Evolutionary conservation across 2,888 invertebrate species (phyloP).

Genomic region (Tolmerus cingulatus): DNA sequence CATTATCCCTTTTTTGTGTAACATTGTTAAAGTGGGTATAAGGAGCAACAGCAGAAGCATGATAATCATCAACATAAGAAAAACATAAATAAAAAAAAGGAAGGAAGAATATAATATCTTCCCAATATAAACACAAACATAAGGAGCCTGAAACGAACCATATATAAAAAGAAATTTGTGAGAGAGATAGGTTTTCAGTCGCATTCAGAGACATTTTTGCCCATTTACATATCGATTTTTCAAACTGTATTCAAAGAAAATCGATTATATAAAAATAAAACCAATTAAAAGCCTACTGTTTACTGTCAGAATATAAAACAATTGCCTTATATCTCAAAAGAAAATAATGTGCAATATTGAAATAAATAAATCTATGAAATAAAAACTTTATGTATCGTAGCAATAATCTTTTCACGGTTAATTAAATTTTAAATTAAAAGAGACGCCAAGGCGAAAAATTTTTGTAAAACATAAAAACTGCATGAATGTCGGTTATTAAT

Average conservation of each 20-base stretch:
- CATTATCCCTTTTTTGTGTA: too few species aligned
- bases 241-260: background rate
- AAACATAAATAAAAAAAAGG: too few species aligned
- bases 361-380: too few species aligned
- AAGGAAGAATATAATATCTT: background rate
- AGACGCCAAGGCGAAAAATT: background rate
- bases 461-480: slow-evolving; percentile 6
- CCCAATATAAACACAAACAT: background rate
- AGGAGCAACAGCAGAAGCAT: background rate
- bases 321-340: background rate
- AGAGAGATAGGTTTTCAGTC: background rate
- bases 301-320: background rate
- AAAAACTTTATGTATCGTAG: background rate
- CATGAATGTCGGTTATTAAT: slow-evolving; percentile 35
- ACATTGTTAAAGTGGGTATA: too few species aligned
- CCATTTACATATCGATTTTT: background rate
- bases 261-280: background rate
- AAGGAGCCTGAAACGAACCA: background rate
- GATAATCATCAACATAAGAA: background rate
- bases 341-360: too few species aligned
- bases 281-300: background rate
- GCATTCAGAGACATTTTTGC: background rate
- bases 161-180: background rate
- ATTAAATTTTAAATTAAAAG: background rate
- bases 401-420: background rate